Evolutionary conservation across 2,888 invertebrate species (phyloP), one percentile per base, ranked within the genome.

Genomic region (Euclidia mi): DNA sequence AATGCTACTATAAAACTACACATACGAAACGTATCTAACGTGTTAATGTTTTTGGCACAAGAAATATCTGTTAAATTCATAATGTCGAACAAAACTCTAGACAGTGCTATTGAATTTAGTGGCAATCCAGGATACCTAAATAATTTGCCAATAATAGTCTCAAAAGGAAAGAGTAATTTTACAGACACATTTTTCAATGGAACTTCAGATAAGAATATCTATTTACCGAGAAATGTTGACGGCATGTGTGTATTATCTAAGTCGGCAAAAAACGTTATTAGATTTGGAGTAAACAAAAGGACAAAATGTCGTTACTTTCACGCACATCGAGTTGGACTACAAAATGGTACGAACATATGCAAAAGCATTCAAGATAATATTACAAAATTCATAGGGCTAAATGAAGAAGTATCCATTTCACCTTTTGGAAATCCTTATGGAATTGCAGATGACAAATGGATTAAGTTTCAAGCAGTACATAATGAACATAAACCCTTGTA

Each of bases 51-150:
- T 28, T 60, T 92, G 55, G 50, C 61, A 2, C 93, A 94, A 81
- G 85, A 87, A 63, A 78, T 93, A 44, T 73, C 67, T 47, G 87
- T 94, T 0, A 76, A 76, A 41, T 94, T 92, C 75, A 68, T 85
- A 46, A 72, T 93, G 51, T 69, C 80, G 4, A 91, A 91, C 62
- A 70, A 76, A 37, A 80, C 89, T 0, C 69, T 74, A n/a, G 82
- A 87, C 1, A 60, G 75, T 14, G 61, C 89, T 31, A 56, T 90
- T 28, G 71, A 78, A 62, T 73, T 94, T 11, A 98, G 98, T 88
- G 98, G 98, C 1, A 97, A 96, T 84, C 97, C 97, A 0, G 98
- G 98, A 2, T 98, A 98, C 77, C 79, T 96, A 3, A 71, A 90
- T 2, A 96, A 96, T 4, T 95, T 95, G 68, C 97, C 97, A 0